Base-by-base conservation (phyloP, 2,113 vertebrate genomes). In the Tor tambroides region DNA sequence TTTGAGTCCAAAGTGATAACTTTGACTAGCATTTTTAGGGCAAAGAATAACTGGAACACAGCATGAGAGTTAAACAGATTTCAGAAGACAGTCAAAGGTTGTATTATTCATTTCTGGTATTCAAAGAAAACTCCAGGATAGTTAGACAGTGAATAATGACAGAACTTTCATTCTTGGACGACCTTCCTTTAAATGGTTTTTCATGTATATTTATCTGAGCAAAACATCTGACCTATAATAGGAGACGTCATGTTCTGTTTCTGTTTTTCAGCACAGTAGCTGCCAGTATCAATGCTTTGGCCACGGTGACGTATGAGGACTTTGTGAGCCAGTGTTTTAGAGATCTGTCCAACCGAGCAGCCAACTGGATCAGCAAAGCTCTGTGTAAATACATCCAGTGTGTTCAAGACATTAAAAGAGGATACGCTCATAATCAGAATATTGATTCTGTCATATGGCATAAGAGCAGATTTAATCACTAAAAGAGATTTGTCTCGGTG, bases 231-330 rank as follows among this genome's bases (percentile, higher is more conserved):
- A 77, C 4, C n/a, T 78, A 19, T 51, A 28, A 87, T 79, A 41
- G n/a, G 21, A 85, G 41, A 46, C 46, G 21, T 59, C 38, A 10
- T 2, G 63, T 72, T 85, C 28, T 86, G 19, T 79, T 89, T 89
- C 49, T 72, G 12, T 26, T n/a, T 87, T 87, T 49, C 84, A 97
- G 97, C 91, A 97, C 96, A 0, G 96, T 97, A 86, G 97, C 96
- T 74, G 95, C 96, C 83, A 96, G 97, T 88, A 97, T 97, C 90
- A 97, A 97, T 0, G 96, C 96, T 88, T 92, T 97, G 86, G 96
- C 97, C 61, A 97, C 97, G 2, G 97, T 97, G 65, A 97, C 95
- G 32, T 96, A 95, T 82, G 96, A 97, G 92, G 97, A 97, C 86
- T 91, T 97, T 90, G 93, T 97, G 86, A 96, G 94, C 92, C 92